phyloP scores from a whole-genome alignment of 2,888 invertebrate genomes.

The Thereva nobilitata region DNA sequence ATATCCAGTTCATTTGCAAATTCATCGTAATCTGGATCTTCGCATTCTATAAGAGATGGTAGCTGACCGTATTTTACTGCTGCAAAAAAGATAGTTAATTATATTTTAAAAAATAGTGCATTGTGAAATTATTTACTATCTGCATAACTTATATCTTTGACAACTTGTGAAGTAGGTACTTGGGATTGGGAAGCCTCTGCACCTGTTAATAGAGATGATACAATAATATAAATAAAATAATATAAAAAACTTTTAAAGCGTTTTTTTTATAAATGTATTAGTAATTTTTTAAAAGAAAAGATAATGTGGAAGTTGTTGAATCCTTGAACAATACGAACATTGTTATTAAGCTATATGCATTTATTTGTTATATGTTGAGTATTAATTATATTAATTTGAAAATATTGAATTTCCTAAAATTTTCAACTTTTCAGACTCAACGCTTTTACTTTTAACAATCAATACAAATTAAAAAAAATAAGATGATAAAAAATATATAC shows the following conservation, averaged over 20 bases:
- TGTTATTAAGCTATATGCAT: no score
- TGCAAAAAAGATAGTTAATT: constrained; percentile 39
- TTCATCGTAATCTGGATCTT: constrained; percentile 77
- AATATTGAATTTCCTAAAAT: no score
- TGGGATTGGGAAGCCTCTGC: constrained; percentile 12
- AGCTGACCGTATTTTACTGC: constrained; percentile 59
- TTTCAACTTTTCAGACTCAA: no score
- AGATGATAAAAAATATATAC: no score
- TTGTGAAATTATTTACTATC: constrained; percentile 37
- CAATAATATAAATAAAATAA: not conserved
- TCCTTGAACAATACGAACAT: no score
- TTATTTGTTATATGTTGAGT: no score
- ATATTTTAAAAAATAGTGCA: constrained; percentile 11
- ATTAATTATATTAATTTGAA: no score
- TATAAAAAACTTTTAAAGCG: not conserved
- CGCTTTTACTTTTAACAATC: no score
- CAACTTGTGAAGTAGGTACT: constrained; percentile 30
- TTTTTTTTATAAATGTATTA: not conserved
- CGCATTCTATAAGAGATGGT: constrained; percentile 76
- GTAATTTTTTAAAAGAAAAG: no score
- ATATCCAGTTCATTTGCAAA: constrained; percentile 73
- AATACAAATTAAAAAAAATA: no score
- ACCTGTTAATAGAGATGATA: constrained; percentile 11
- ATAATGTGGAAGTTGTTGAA: no score
- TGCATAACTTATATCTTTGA: constrained; percentile 41